phyloP scores from a whole-genome alignment of 2,113 vertebrate species.

The Passer domesticus region DNA sequence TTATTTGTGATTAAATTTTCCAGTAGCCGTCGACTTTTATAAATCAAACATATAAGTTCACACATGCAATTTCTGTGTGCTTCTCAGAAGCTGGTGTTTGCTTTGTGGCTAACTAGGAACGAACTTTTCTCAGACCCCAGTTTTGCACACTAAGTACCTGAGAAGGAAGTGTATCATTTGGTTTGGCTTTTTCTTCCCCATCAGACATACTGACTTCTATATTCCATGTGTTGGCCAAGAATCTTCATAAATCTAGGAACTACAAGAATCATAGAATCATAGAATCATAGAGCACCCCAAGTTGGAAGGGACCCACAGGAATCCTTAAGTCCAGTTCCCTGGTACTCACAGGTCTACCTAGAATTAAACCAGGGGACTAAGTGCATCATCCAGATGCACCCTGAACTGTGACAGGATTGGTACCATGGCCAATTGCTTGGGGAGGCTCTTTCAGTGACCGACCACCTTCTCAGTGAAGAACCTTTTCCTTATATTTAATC shows the following conservation, averaged over 20 bases:
- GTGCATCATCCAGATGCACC: accelerated
- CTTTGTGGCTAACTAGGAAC: background rate
- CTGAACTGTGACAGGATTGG: background rate
- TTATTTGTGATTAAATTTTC: background rate
- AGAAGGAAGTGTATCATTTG: background rate
- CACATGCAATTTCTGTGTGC: accelerated
- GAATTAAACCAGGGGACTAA: background rate
- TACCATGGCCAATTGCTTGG: background rate
- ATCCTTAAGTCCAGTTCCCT: background rate
- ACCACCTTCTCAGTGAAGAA: background rate
- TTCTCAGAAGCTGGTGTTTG: background rate
- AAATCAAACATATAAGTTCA: background rate
- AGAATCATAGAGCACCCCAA: background rate
- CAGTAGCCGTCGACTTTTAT: background rate
- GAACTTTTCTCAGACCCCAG: background rate
- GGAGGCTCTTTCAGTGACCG: background rate
- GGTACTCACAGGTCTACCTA: background rate
- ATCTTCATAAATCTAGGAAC: background rate
- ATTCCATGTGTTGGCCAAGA: background rate
- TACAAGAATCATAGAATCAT: background rate
- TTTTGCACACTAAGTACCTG: background rate
- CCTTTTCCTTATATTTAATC: background rate
- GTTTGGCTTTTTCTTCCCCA: background rate
- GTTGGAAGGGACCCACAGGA: background rate
- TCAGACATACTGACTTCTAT: background rate